Evolutionary conservation across 64 coral and sea anemone species (phyloP).

Genomic region (Anthopleura sola): DNA sequence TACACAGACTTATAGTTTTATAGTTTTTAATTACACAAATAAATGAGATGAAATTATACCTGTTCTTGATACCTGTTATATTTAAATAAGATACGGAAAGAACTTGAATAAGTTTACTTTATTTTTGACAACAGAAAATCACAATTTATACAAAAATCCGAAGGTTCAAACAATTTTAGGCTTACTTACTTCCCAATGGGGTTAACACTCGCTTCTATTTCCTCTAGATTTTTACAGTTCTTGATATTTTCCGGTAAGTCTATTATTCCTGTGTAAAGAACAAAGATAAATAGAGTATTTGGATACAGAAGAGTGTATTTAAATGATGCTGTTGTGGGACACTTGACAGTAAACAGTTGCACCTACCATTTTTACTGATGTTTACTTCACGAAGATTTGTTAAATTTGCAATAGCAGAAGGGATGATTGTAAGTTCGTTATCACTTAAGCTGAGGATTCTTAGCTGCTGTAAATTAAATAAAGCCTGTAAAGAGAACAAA

Average conservation of each 20-base stretch:
- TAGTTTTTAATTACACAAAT: no score
- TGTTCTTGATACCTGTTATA: background rate
- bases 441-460: slow-evolving; percentile 84
- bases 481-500: slow-evolving; percentile 55
- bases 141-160: background rate
- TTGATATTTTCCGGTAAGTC: slow-evolving; percentile 92
- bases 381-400: slow-evolving; percentile 74
- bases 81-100: background rate
- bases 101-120: background rate
- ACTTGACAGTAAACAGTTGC: background rate
- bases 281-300: background rate
- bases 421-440: slow-evolving; percentile 80
- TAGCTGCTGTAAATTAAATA: slow-evolving; percentile 84
- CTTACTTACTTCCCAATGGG: slow-evolving; percentile 89
- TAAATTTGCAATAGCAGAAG: slow-evolving; percentile 82
- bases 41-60: background rate
- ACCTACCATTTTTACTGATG: slow-evolving; percentile 92
- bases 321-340: background rate
- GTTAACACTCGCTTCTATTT: slow-evolving; percentile 95
- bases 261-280: slow-evolving; percentile 66
- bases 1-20: no score
- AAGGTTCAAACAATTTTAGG: no score
- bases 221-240: slow-evolving; percentile 73
- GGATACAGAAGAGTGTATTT: background rate
- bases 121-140: background rate